Percentiles rank a stretch among this genome's conserved stretches.
phyloP scores from a whole-genome alignment of 2,113 vertebrate species.

The Cranoglanis bouderius region DNA sequence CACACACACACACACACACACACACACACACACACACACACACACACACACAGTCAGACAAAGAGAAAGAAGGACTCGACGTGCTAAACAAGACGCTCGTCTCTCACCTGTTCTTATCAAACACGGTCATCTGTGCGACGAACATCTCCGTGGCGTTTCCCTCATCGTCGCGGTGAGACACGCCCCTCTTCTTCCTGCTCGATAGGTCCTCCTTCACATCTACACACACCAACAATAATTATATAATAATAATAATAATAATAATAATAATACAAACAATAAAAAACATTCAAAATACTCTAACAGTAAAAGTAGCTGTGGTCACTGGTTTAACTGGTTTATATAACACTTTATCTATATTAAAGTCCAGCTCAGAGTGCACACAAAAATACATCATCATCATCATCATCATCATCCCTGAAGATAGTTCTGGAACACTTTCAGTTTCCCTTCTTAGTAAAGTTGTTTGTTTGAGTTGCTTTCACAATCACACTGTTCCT shows the following conservation, averaged over 20 bases:
- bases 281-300: not conserved
- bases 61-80: too few species aligned
- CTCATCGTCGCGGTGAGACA: conserved; percentile 89
- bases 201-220: conserved; percentile 90
- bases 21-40: not conserved
- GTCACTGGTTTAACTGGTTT: not conserved
- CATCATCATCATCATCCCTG: not conserved
- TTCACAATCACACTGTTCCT: not conserved
- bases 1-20: not conserved
- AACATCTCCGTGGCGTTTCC: conserved; percentile 85
- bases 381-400: not conserved
- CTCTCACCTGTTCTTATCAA: conserved; percentile 95
- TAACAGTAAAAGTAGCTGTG: not conserved
- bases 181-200: conserved; percentile 87
- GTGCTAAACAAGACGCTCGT: not conserved
- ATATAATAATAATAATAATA: too few species aligned
- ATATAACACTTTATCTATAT: not conserved
- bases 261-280: not conserved
- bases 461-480: not conserved
- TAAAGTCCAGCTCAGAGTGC: not conserved
- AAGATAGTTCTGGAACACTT: not conserved
- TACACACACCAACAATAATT: conserved; percentile 52
- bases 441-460: not conserved
- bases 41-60: not conserved
- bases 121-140: conserved; percentile 98